Base-by-base conservation (phyloP, 2,797 vertebrate species). In the Premnoplex brunnescens region DNA sequence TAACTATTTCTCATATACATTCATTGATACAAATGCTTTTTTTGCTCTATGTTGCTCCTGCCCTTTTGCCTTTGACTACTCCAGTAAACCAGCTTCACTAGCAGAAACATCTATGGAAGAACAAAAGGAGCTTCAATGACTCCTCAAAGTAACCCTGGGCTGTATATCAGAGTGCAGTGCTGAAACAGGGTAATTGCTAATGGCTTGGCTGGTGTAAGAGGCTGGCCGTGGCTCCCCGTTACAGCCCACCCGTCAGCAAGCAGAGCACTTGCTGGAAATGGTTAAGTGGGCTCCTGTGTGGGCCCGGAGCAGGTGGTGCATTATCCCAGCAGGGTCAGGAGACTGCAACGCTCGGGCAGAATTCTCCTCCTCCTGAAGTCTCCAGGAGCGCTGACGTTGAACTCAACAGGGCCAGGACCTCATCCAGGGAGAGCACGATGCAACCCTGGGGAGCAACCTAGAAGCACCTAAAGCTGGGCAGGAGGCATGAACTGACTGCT, bases 361-460 rank as follows among this genome's bases (percentile, higher is more conserved):
- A 58, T 26, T 5, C 5, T 2, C 41, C 46, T 36, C 17, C 64
- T 49, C 58, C 78, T 27, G 14, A 36, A 76, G 78, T 14, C 78
- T 44, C 63, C 64, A 46, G 89, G 15, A 94, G 84, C 1, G 0
- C 63, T 43, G 78, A 36, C 3, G 4, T 4, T 4, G 4, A 43
- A 10, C 54, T 30, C 56, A 17, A 3, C 13, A 4, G 46, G 41
- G 51, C 62, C 83, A 36, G 73, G 22, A 71, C 27, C 63, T 49
- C 14, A 0, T 13, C 78, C 76, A 14, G 20, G 2, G 1, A 34
- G 37, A 0, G 17, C 36, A 19, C 0, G 1, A 14, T 2, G 49
- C 68, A 54, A 18, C 44, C 56, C 46, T 23, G 48, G 52, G 51
- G 17, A 67, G 66, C 62, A 58, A 22, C 30, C n/a, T 74, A 30